phyloP scores from a whole-genome alignment of 2,113 vertebrate genomes.

The Physeter macrocephalus region DNA sequence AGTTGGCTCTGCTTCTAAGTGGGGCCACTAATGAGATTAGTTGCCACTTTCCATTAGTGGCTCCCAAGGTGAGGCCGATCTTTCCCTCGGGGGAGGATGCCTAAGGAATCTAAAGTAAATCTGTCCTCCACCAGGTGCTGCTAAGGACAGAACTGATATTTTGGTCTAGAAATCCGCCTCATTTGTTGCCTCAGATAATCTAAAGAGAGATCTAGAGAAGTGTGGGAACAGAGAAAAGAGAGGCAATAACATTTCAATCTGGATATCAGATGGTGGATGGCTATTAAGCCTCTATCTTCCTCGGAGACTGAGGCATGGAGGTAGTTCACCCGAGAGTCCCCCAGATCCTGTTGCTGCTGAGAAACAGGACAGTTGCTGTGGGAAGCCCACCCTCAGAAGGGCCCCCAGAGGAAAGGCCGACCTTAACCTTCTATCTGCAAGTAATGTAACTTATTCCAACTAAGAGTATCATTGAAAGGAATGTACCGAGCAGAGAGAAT shows the following conservation, averaged over 20 bases:
- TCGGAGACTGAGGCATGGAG: background rate
- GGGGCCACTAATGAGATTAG: conserved; percentile 8
- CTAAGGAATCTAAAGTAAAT: background rate
- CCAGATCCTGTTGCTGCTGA: background rate
- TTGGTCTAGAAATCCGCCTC: background rate
- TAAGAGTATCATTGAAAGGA: background rate
- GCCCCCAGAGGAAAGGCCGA: background rate
- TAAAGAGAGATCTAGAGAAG: background rate
- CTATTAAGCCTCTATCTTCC: background rate
- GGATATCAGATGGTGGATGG: background rate
- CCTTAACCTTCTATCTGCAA: background rate
- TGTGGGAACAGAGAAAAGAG: background rate
- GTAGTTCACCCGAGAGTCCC: background rate
- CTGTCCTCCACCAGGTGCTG: background rate
- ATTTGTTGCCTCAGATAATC: background rate
- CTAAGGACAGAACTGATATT: background rate
- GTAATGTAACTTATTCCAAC: background rate
- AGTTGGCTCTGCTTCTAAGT: background rate
- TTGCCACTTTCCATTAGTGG: background rate
- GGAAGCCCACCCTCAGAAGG: background rate
- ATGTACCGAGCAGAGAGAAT: background rate
- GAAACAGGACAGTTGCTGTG: background rate
- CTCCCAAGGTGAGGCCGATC: background rate
- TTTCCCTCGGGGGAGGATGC: background rate
- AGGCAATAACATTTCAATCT: background rate